phyloP scores from a whole-genome alignment of 2,888 invertebrate genomes.

The Drosophila rubida region DNA sequence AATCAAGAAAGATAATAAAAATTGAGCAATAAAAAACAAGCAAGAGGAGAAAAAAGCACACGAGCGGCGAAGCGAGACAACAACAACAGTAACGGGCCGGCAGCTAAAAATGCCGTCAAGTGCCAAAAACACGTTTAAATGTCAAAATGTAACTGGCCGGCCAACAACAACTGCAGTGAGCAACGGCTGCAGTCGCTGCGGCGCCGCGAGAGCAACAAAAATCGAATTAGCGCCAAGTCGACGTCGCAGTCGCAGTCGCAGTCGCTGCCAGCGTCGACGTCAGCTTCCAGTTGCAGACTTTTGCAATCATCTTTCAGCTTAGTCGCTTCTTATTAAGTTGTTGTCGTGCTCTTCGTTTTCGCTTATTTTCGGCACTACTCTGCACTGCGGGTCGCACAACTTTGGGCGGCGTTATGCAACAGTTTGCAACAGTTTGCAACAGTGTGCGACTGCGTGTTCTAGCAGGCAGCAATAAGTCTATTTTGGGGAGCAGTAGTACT shows the following conservation, averaged over 20 bases:
- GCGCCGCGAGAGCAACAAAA: slow-evolving; percentile 75
- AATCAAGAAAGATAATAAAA: slow-evolving; percentile 72
- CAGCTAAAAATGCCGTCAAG: slow-evolving; percentile 65
- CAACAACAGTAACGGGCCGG: slow-evolving; percentile 37
- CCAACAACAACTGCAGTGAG: slow-evolving; percentile 30
- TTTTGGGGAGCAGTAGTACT: not conserved
- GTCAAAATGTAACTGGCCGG: slow-evolving; percentile 71
- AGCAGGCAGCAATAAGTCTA: no score
- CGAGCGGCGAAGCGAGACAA: not conserved
- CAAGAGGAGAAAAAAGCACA: slow-evolving; percentile 11
- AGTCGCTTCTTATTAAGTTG: slow-evolving; percentile 59
- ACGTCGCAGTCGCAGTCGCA: not conserved
- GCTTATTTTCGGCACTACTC: slow-evolving; percentile 19
- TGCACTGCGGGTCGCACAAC: not conserved
- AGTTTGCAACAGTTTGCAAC: not conserved
- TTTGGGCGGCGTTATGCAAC: not conserved
- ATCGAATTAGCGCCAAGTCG: slow-evolving; percentile 74
- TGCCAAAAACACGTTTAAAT: slow-evolving; percentile 79
- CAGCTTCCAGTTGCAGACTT: slow-evolving; percentile 39
- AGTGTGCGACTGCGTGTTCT: no score
- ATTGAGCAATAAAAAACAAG: slow-evolving; percentile 52
- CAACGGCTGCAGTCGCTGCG: slow-evolving; percentile 70
- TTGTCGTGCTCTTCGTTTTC: no score
- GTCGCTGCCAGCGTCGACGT: not conserved
- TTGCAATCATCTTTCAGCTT: slow-evolving; percentile 66